A percentile compares a stretch with the other conserved stretches of the same genome.
These are phyloP conservation scores for Melieria crassipennis DNA, from an alignment of 2,888 invertebrate species.

Conservation along the genomic window DNA sequence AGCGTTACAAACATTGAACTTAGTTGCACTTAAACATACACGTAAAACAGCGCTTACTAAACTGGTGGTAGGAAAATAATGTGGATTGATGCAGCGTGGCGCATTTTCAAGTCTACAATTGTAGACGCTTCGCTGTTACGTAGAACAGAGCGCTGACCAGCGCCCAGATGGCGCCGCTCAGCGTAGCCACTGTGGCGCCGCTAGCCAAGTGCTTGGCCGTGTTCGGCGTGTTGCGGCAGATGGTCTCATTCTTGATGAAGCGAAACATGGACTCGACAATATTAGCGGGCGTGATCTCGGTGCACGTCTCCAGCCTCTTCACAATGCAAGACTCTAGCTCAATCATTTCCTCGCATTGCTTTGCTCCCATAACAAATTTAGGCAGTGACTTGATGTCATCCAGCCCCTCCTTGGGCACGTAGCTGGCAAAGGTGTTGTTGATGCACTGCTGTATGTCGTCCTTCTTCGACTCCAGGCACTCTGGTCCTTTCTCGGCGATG, in stretches of 20 bases:
- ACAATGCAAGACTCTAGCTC: conserved; percentile 58
- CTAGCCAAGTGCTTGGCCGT: conserved; percentile 15
- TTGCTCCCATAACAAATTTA: conserved; percentile 70
- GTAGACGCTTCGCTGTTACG: no score
- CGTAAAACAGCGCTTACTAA: no score
- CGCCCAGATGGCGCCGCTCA: no score
- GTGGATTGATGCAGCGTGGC: no score
- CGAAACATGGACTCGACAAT: conserved; percentile 62
- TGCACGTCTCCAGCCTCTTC: conserved; percentile 54
- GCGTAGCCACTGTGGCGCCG: conserved; percentile 1
- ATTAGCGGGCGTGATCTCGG: conserved; percentile 61
- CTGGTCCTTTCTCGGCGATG: conserved; percentile 82
- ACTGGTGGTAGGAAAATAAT: no score
- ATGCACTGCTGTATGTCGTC: conserved; percentile 73
- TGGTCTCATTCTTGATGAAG: conserved; percentile 60
- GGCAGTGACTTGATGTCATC: conserved; percentile 68
- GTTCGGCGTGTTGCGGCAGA: conserved; percentile 50
- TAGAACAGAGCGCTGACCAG: no score
- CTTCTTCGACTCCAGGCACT: conserved; percentile 74
- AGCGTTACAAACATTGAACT: no score
- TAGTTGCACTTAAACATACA: no score
- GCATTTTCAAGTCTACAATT: no score
- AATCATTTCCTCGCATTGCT: conserved; percentile 61
- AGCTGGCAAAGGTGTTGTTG: conserved; percentile 71
- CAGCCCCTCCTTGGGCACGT: conserved; percentile 65